Percentiles rank a stretch among this genome's conserved stretches.
phyloP scores from a whole-genome alignment of 2,888 invertebrate species.

The Diarsia brunnea region DNA sequence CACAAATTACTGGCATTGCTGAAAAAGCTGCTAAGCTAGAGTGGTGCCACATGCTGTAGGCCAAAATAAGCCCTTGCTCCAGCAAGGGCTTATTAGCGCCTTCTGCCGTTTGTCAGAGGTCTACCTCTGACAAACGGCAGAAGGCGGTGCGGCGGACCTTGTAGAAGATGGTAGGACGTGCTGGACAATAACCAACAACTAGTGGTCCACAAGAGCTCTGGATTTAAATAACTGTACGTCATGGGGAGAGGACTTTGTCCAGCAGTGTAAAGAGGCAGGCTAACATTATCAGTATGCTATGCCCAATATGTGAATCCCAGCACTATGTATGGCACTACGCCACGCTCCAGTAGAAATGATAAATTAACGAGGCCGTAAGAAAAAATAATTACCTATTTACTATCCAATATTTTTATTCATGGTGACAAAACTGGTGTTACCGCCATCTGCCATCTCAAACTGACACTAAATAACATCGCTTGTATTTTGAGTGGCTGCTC shows the following conservation, averaged over 20 bases:
- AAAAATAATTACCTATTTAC: background rate
- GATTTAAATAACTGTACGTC: background rate
- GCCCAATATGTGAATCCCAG: too few species aligned
- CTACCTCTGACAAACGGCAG: too few species aligned
- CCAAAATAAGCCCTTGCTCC: too few species aligned
- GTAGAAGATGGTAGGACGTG: background rate
- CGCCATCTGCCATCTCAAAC: constrained; percentile 21
- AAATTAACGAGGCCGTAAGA: background rate
- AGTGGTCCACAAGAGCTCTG: background rate
- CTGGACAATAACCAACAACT: background rate
- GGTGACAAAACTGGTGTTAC: background rate
- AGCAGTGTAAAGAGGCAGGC: background rate
- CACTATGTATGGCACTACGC: too few species aligned
- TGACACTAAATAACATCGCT: background rate
- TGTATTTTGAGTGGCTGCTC: background rate
- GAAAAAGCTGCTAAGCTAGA: background rate
- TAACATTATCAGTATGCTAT: background rate
- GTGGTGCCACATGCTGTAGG: background rate
- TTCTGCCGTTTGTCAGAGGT: too few species aligned
- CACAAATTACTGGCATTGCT: background rate
- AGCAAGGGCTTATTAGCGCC: too few species aligned
- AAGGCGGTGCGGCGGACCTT: too few species aligned
- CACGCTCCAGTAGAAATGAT: background rate
- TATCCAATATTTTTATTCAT: background rate
- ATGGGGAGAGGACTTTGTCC: background rate